Conservation (phyloP, 2,888 invertebrate genomes). For the Malacosoma neustria region DNA sequence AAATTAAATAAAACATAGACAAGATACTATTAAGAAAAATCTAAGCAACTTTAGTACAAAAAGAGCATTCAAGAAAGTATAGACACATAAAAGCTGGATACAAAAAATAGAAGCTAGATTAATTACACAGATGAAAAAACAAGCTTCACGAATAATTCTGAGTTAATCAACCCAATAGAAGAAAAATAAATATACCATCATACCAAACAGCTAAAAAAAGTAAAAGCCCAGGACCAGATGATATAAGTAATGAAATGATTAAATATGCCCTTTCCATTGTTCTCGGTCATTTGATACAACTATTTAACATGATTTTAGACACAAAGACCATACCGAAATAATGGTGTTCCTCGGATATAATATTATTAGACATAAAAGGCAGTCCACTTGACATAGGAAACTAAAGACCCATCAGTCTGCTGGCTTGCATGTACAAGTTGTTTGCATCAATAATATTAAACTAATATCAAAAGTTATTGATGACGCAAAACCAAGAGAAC, state of each 20-base stretch:
- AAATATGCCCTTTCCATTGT: constrained; percentile 3
- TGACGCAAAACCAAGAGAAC: too few species aligned
- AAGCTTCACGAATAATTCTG: constrained; percentile 8
- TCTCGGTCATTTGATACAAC: too few species aligned
- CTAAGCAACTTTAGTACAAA: constrained; percentile 9
- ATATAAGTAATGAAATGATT: constrained; percentile 3
- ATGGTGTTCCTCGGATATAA: too few species aligned
- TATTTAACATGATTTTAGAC: too few species aligned
- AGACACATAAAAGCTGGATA: constrained; percentile 6
- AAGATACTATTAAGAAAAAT: constrained; percentile 8
- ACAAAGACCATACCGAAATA: too few species aligned
- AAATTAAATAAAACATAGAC: constrained; percentile 4
- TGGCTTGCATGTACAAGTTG: too few species aligned
- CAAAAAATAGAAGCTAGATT: constrained; percentile 4
- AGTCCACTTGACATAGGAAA: constrained; percentile 3
- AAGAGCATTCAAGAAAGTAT: constrained; percentile 8
- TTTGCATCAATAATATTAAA: too few species aligned
- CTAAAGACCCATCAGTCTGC: too few species aligned
- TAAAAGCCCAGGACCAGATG: constrained; percentile 2
- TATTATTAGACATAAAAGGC: constrained; percentile 7
- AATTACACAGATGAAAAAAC: constrained; percentile 9
- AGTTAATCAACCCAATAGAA: too few species aligned
- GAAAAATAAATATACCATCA: too few species aligned
- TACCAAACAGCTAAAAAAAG: too few species aligned
- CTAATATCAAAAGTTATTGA: too few species aligned